These are phyloP conservation scores for Crenichthys baileyi DNA, from an alignment of 2,797 vertebrate species.

Conservation along the genomic window DNA sequence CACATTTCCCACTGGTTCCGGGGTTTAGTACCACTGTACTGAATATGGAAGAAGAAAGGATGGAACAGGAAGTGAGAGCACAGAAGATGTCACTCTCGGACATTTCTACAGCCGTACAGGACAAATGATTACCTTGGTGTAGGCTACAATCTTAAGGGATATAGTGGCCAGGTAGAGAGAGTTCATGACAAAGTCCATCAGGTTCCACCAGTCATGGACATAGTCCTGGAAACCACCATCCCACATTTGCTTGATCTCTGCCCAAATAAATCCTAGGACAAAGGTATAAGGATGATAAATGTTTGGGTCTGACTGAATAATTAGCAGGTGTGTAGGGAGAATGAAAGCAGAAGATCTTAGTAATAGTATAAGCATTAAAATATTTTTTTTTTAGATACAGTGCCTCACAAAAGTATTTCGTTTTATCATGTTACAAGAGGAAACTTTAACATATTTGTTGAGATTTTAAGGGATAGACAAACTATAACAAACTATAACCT, in stretches of 20 bases:
- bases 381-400: neutral
- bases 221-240: conserved; percentile 98
- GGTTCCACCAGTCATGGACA: conserved; percentile 99
- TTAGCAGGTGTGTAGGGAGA: neutral
- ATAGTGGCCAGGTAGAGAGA: conserved; percentile 97
- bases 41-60: conserved; percentile 41
- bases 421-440: neutral
- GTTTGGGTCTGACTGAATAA: neutral
- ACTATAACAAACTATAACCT: too few relatives aligned
- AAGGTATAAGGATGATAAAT: neutral
- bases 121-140: conserved; percentile 86
- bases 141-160: conserved; percentile 96
- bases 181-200: conserved; percentile 99
- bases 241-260: conserved; percentile 99
- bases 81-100: neutral
- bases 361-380: neutral
- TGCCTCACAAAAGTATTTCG: neutral
- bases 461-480: neutral
- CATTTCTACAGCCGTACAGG: neutral
- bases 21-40: conserved; percentile 87
- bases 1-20: conserved; percentile 95
- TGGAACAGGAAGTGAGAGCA: conserved; percentile 7
- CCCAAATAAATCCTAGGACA: conserved; percentile 95
- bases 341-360: neutral
- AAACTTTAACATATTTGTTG: neutral